Conservation (phyloP, 2,113 vertebrate species). For the Raja brachyura region DNA sequence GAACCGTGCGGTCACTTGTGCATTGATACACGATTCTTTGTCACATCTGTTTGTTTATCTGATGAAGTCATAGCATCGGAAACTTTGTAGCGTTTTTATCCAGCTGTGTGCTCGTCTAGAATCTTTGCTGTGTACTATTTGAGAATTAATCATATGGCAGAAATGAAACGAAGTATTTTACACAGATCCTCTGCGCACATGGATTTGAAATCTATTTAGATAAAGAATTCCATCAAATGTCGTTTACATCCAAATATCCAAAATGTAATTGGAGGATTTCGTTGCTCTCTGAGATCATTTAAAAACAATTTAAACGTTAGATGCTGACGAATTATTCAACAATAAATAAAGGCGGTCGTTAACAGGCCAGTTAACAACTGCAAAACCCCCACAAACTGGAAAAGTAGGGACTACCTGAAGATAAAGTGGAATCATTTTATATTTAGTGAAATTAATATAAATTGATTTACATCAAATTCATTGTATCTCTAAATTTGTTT, state of each 20-base stretch:
- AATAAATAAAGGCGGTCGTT: not conserved
- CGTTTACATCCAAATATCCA: no score
- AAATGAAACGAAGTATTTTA: not conserved
- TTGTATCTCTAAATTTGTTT: not conserved
- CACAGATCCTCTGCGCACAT: not conserved
- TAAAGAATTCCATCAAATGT: not conserved
- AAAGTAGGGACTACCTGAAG: not conserved
- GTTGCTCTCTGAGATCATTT: not conserved
- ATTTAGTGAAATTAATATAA: not conserved
- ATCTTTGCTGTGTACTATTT: no score
- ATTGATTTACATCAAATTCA: not conserved
- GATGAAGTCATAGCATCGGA: not conserved
- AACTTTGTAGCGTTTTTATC: not conserved
- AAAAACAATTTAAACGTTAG: slow-evolving; percentile 5
- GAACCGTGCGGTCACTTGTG: not conserved
- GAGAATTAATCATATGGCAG: no score
- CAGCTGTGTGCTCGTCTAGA: no score
- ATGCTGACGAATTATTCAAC: not conserved
- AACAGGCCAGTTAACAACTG: not conserved
- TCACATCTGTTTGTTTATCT: not conserved
- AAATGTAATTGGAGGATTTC: not conserved
- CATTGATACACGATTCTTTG: not conserved
- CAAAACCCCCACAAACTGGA: not conserved
- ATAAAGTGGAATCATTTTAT: not conserved
- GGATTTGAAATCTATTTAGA: not conserved